phyloP scores from a whole-genome alignment of 2,113 vertebrate genomes.

The Pagrus major region DNA sequence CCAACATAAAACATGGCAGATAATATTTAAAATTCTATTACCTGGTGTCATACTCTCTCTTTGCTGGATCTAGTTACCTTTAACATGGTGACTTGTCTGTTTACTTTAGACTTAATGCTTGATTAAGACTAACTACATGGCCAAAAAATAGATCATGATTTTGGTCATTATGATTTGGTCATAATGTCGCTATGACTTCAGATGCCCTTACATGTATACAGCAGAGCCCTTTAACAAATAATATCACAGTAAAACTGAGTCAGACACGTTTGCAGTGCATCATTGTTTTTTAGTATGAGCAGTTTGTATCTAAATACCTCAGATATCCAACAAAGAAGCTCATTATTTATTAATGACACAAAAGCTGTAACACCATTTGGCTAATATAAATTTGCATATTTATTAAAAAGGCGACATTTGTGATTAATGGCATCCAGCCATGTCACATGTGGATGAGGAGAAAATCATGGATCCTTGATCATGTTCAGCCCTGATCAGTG shows the following conservation, averaged over 20 bases:
- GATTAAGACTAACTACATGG: neutral
- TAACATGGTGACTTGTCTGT: neutral
- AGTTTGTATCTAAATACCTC: conserved; percentile 68
- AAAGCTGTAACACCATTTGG: conserved; percentile 84
- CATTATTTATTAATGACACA: conserved; percentile 86
- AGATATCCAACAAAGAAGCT: conserved; percentile 71
- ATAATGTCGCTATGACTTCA: neutral
- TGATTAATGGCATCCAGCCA: conserved; percentile 85
- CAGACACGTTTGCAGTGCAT: neutral
- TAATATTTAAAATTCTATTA: neutral
- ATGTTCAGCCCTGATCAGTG: conserved; percentile 48
- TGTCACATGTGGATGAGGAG: conserved; percentile 76
- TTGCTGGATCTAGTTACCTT: neutral
- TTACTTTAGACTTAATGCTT: neutral
- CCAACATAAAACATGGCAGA: neutral
- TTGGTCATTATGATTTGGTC: too few species aligned
- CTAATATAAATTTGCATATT: conserved; percentile 86
- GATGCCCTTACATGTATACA: neutral
- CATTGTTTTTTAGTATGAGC: conserved; percentile 44
- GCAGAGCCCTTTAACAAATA: neutral
- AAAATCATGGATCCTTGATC: conserved; percentile 49
- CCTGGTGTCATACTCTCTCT: neutral
- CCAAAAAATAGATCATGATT: neutral
- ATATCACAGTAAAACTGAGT: neutral
- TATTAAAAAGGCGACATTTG: conserved; percentile 86